Base-by-base conservation (phyloP, 2,888 invertebrate genomes). In the Malthinus seriepunctatus region DNA sequence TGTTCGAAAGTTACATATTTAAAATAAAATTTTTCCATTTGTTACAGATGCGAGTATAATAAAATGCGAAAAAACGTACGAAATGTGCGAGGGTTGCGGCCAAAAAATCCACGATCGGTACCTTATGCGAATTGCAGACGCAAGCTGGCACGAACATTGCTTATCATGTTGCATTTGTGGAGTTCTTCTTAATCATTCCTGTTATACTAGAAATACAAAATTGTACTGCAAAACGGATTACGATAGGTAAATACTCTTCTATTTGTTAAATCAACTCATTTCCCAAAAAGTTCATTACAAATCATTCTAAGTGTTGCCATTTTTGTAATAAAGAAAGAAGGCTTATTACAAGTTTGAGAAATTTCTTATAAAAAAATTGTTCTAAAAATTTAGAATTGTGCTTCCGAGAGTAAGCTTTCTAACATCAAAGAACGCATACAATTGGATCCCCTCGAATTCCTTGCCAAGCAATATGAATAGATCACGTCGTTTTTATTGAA, bases 181-280 rank as follows among this genome's bases (percentile, higher is more conserved):
- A 63, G 85, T 89, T 56, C 90, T 91, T 12, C 87, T 99, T 56
- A 89, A 90, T 54, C 92, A 95, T 79, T 95, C 95, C 67, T 99
- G 98, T 82, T 97, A 94, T 83, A 91, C 93, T 53, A 87, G 95
- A 67, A 95, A 96, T 75, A 88, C 94, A 69, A 94, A 95, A 78
- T 85, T 98, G 50, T 98, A 95, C 83, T 99, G 99, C 83, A 95
- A 95, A 77, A 88, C 91, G 61, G 98, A 99, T 80, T 99, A 98
- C 80, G 96, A 97, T 82, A 91, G 92, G 95, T 94, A 82, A 84
- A 78, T 56, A 33, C 34, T 33, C 34, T 33, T 12, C 14, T 9
- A 8, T 53, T 38, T 50, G 10, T 33, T 42, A 10, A 23, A n/a
- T 10, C 32, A 8, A 11, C 8, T 32, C 11, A 8, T 11, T 4